phyloP scores from a whole-genome alignment of 2,113 vertebrate species.

The Thamnaconus septentrionalis region DNA sequence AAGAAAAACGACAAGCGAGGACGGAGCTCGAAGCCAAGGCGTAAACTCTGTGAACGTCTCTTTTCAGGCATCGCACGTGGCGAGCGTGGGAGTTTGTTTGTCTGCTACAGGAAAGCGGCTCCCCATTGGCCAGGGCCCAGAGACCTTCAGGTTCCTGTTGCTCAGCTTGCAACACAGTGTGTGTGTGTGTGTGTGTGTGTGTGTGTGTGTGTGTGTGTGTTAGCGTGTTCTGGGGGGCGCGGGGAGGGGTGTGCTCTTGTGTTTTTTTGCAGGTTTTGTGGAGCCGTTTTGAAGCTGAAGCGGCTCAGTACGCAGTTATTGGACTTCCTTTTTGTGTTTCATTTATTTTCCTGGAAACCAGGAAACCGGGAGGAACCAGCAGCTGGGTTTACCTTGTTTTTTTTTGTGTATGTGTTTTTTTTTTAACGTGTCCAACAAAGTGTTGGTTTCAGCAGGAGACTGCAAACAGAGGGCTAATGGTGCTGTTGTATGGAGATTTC shows the following conservation, averaged over 20 bases:
- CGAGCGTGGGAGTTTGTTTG: not conserved
- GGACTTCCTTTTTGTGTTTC: not conserved
- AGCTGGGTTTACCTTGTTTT: too few species aligned
- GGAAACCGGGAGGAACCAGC: too few species aligned
- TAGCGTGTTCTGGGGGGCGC: not conserved
- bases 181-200: too few species aligned
- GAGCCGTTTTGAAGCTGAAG: slow-evolving; percentile 4
- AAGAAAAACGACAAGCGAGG: too few species aligned
- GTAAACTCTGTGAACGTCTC: too few species aligned
- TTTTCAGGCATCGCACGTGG: slow-evolving; percentile 2
- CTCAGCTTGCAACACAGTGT: not conserved
- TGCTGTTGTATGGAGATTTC: too few species aligned
- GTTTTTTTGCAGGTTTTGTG: slow-evolving; percentile 6
- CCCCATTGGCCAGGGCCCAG: slow-evolving; percentile 8
- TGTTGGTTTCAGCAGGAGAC: too few species aligned
- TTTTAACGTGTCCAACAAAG: too few species aligned
- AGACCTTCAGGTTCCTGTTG: slow-evolving; percentile 25
- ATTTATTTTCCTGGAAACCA: too few species aligned
- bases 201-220: not conserved
- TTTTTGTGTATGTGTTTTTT: too few species aligned
- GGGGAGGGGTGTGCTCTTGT: not conserved
- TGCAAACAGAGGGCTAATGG: too few species aligned
- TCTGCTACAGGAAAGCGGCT: slow-evolving; percentile 1
- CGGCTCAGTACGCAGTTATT: slow-evolving; percentile 6
- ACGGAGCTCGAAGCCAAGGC: too few species aligned